Evolutionary conservation across 2,888 invertebrate species (phyloP), one percentile per base, ranked within the genome.

Genomic region (Euplagia quadripunctaria): DNA sequence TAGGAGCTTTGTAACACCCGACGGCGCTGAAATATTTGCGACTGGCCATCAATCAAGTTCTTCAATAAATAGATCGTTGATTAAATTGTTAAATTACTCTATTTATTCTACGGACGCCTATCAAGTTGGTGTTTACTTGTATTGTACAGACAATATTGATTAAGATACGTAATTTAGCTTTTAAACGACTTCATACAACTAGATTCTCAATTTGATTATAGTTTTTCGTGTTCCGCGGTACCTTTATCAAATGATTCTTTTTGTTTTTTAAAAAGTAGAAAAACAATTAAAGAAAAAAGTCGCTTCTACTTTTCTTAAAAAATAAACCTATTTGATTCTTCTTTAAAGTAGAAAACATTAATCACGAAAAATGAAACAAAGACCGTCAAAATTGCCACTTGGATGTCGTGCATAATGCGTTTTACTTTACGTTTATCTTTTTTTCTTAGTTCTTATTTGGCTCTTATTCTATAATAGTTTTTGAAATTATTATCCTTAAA

Each of bases 31-130:
- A 91, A 92, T 92, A 92, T 91, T 89, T 87, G 88, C 89, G 84
- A 83, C 87, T 87, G 88, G 89, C 87, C 87, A 93, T 94, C 91
- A 87, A 92, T 94, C 94, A 92, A 90, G 90, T 90, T 90, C 89
- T 90, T 89, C 86, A 81, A 84, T 82, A 89, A 91, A 93, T 91
- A 91, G 90, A 92, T 92, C 87, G 89, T 87, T 92, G 91, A 92
- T 93, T 92, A 93, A 91, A 91, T 90, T 91, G 90, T 89, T 92
- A 90, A 92, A 92, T 91, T 89, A 88, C 89, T 85, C 83, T 79
- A 82, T 83, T 85, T 80, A 84, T 78, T 80, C 83, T 73, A 71
- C 66, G 64, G 66, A 66, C 68, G 68, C 77, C 74, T 80, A 76
- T 76, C 78, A 71, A 76, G 73, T 75, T 68, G 74, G 66, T 74